phyloP scores from a whole-genome alignment of 1,140 invertebrate genomes.

The Planococcus citri region DNA sequence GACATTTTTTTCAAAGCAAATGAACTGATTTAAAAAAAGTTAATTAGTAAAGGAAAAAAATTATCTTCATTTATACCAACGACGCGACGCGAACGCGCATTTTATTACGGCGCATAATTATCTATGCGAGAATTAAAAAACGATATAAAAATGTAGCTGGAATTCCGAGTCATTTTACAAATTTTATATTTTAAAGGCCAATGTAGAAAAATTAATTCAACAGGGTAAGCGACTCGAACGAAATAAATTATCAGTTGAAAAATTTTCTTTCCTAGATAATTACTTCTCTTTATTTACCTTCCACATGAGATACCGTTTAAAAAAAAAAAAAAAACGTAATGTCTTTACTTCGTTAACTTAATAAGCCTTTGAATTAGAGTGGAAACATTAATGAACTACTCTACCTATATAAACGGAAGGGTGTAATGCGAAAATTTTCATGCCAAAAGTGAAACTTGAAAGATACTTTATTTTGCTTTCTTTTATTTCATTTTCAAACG shows the following conservation, averaged over 20 bases:
- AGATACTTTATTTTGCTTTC: background rate
- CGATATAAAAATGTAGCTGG: background rate
- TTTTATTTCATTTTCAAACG: background rate
- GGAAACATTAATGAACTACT: background rate
- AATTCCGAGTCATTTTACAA: background rate
- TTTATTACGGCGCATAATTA: background rate
- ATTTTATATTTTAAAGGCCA: background rate
- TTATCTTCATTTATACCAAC: background rate
- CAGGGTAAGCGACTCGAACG: background rate
- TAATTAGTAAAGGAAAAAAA: background rate
- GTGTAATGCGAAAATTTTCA: background rate
- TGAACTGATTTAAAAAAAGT: background rate
- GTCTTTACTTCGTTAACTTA: background rate
- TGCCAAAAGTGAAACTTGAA: background rate
- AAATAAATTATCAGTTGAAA: background rate
- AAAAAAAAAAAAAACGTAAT: background rate
- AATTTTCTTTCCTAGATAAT: background rate
- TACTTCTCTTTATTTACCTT: background rate
- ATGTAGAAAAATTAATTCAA: background rate
- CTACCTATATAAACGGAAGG: background rate
- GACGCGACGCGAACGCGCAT: background rate
- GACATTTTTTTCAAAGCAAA: background rate
- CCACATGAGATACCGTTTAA: background rate
- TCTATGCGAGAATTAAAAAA: background rate
- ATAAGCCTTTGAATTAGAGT: background rate